Conservation (phyloP, 2,888 invertebrate species). For the Andrena haemorrhoa region DNA sequence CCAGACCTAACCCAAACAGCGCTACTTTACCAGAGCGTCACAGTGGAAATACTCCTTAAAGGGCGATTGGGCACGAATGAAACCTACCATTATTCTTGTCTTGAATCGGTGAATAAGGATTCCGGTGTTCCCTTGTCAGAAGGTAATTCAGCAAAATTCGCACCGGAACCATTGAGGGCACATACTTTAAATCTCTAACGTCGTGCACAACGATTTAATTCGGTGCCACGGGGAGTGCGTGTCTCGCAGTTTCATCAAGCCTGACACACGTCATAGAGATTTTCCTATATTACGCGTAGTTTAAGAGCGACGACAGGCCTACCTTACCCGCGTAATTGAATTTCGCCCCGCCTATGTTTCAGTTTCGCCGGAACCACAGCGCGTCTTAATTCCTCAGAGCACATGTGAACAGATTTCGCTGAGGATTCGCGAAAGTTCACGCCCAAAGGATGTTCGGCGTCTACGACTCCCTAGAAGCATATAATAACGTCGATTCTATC, state of each 20-base stretch:
- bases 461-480: no score
- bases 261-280: slow-evolving; percentile 43
- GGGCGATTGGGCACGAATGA: no score
- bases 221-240: neutral
- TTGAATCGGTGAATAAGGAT: no score
- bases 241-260: slow-evolving; percentile 50
- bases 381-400: neutral
- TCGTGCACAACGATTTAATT: slow-evolving; percentile 33
- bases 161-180: neutral
- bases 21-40: no score
- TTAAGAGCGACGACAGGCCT: slow-evolving; percentile 44
- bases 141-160: no score
- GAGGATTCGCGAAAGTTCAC: neutral
- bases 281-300: slow-evolving; percentile 44
- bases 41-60: no score
- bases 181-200: neutral
- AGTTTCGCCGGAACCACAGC: neutral
- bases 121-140: no score
- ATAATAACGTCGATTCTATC: no score
- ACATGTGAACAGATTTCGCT: neutral
- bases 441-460: neutral
- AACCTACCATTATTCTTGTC: no score
- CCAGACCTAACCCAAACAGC: no score
- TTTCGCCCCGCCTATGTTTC: slow-evolving; percentile 26
- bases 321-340: slow-evolving; percentile 48